Evolutionary conservation across 2,113 vertebrate genomes (phyloP).

Genomic region (Actinemys pallida): DNA sequence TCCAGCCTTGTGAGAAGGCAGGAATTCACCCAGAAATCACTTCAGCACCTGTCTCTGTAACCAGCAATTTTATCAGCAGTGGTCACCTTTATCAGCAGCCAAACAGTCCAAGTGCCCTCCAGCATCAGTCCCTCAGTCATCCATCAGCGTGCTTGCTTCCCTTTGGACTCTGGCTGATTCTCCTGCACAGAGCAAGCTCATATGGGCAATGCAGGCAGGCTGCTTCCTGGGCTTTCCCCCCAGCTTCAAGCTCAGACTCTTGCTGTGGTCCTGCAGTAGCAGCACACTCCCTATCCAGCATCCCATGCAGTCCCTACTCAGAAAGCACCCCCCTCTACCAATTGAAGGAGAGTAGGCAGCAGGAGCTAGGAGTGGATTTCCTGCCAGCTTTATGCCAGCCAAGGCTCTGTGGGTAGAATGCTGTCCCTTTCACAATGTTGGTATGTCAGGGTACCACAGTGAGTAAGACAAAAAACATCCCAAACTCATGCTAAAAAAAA

Average conservation of each 20-base stretch:
- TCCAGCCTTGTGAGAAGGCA: background rate
- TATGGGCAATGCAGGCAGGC: background rate
- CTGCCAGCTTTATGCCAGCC: background rate
- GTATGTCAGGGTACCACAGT: background rate
- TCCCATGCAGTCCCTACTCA: background rate
- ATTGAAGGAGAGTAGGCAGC: background rate
- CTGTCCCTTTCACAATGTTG: background rate
- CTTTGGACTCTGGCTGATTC: background rate
- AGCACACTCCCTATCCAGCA: background rate
- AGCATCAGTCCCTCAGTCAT: background rate
- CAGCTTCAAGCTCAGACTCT: slow-evolving; percentile 24
- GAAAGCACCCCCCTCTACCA: background rate
- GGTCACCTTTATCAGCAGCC: background rate
- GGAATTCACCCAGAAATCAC: background rate
- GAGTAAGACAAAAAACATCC: background rate
- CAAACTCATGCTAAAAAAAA: background rate
- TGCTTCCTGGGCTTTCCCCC: background rate
- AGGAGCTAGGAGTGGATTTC: background rate
- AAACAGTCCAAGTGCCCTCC: background rate
- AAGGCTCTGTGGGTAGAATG: background rate
- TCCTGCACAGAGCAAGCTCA: background rate
- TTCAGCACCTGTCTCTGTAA: background rate
- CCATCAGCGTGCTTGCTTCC: background rate
- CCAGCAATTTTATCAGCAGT: background rate
- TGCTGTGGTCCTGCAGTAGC: slow-evolving; percentile 46